Base-by-base conservation (phyloP, 2,797 vertebrate genomes). In the Poeciliopsis paucimaculata region DNA sequence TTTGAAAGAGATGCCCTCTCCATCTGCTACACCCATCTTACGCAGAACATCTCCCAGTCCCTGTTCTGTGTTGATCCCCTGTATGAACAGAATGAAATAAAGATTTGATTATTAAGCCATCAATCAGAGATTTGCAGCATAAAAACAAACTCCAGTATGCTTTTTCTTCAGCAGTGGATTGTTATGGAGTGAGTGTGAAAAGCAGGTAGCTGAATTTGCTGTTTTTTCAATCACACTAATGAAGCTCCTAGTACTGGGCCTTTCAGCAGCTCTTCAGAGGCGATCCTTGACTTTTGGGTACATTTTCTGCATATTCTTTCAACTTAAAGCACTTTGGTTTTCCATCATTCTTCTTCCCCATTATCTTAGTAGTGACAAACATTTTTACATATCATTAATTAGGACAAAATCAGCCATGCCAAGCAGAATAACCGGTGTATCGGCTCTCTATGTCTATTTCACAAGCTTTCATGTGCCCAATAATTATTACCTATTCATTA, bases 1-100 rank as follows among this genome's bases (percentile, higher is more conserved):
- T 78, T 91, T 91, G 92, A 96, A 96, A 86, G 94, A 91, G 92
- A 96, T 88, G 71, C 94, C 94, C 77, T 96, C 95, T 1, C 95
- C 95, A 0, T 95, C 95, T 41, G 88, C 93, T 12, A 96, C 94
- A 2, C 94, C 94, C 93, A 96, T 96, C 82, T 91, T 91, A 80
- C 80, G 82, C 82, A 96, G 26, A 74, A 96, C 82, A 1, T 94
- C 92, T 1, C 87, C n/a, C 34, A 96, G 1, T 16, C 92, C 92
- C 76, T 94, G 92, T 1, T 95, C 95, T 28, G 92, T 15, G 75
- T 84, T 86, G 1, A 81, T 2, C 1, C 83, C 88, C 93, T 94
- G 86, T 28, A 2, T n/a, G 11, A 20, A 87, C 68, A 88, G 1
- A 80, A 20, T 8, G 15, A 34, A 49, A 72, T 53, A 34, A 46